These are phyloP conservation scores for Ciconia boyciana DNA, from an alignment of 2,113 vertebrate genomes.

Conservation along the genomic window DNA sequence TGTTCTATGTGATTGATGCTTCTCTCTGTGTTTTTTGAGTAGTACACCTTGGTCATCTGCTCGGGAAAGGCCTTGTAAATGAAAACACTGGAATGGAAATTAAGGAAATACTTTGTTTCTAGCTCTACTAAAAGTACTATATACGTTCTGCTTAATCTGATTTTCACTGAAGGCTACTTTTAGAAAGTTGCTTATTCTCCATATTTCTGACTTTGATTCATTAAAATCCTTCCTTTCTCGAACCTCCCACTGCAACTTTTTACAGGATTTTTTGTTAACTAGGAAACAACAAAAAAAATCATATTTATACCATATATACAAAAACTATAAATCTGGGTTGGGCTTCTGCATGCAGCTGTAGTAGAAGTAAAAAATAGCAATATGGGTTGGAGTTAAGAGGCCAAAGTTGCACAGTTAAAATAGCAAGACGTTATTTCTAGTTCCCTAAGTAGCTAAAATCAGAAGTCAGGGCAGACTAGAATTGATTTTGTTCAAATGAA, in stretches of 20 bases:
- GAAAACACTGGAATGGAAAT: not conserved
- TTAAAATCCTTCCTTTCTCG: not conserved
- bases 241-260: not conserved
- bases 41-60: not conserved
- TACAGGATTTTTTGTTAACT: not conserved
- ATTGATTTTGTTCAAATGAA: not conserved
- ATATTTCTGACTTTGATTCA: not conserved
- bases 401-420: not conserved
- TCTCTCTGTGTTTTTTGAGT: not conserved
- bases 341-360: not conserved
- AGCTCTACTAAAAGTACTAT: not conserved
- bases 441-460: not conserved
- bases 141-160: not conserved
- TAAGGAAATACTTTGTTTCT: not conserved
- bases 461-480: not conserved
- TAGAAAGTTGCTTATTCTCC: not conserved
- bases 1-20: not conserved
- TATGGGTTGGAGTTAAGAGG: not conserved
- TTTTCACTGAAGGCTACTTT: not conserved
- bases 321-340: not conserved
- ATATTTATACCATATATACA: not conserved
- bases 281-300: not conserved
- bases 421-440: not conserved
- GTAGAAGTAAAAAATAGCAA: not conserved
- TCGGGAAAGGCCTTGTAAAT: not conserved